These are phyloP conservation scores for Leiothrix lutea DNA, from an alignment of 2,113 vertebrate species.

Conservation along the genomic window DNA sequence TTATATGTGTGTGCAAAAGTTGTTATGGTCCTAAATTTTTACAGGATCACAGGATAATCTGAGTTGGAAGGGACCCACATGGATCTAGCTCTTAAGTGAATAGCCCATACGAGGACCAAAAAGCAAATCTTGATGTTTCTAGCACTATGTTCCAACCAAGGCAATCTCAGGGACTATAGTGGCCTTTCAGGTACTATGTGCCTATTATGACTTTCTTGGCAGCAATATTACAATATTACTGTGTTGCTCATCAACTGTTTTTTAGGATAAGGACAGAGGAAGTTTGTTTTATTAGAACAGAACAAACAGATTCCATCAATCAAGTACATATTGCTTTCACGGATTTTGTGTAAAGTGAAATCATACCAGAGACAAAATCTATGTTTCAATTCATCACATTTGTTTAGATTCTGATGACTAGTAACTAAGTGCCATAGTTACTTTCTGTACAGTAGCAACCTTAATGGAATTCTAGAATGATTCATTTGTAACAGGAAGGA, in stretches of 20 bases:
- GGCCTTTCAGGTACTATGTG: neutral
- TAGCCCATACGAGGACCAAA: rapidly evolving
- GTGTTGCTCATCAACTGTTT: neutral
- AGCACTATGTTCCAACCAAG: neutral
- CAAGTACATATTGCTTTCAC: neutral
- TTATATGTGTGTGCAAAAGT: neutral
- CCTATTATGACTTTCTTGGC: neutral
- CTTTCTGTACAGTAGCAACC: neutral
- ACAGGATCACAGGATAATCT: neutral
- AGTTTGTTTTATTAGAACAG: neutral
- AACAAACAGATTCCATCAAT: neutral
- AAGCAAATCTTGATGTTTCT: rapidly evolving
- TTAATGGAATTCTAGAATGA: neutral
- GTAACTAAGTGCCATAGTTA: neutral
- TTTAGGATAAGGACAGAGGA: neutral
- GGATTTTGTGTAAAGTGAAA: neutral
- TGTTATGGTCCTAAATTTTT: neutral
- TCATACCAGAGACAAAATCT: neutral
- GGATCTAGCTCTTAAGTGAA: neutral
- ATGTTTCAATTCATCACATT: neutral
- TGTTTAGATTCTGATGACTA: neutral
- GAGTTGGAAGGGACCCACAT: neutral
- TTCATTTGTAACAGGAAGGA: neutral
- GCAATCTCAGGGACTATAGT: too few species aligned
- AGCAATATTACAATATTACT: neutral